Base-by-base conservation (phyloP, 1,140 invertebrate genomes). In the Protaetia brevitarsis region DNA sequence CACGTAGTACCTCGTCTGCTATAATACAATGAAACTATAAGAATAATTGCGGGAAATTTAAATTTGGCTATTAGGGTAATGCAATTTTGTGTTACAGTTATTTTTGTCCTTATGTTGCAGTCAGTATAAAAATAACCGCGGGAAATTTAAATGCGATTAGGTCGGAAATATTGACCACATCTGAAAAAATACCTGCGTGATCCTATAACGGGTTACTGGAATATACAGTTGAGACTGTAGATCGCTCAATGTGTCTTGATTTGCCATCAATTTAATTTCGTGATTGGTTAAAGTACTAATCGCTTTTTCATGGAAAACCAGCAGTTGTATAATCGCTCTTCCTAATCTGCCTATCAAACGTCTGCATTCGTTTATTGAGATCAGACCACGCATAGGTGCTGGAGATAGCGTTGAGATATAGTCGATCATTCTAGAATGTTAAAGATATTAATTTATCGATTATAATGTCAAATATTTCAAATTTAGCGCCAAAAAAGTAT, bases 291-390 rank as follows among this genome's bases (percentile, higher is more conserved):
- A 62, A 34, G 67, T 64, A 2, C 28, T n/a, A 0, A 77, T 64
- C 31, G 77, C 77, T 45, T 76, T 70, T n/a, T 72, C 31, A 6
- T 74, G 68, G 2, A 73, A 36, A 62, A 74, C 70, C n/a, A 68
- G 66, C 31, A 77, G 74, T 19, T 76, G 74, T 5, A 72, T 72
- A 45, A 77, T 63, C 4, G 76, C 74, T 68, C 74, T 71, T 3
- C 71, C 65, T 29, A 77, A 57, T 30, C 74, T 69, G 23, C 70
- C 57, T 63, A 77, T 76, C 1, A 74, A 60, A 21, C 70, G 70
- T 29, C 76, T 67, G 2, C 73, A 73, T 57, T 78, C 71, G 51
- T 78, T 78, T 4, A 78, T 70, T 10, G 71, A 72, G 3, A 69
- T 60, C 2, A 74, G 74, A 59, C 71, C 70, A 45, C 69, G 63